Evolutionary conservation across 2,888 invertebrate species (phyloP).

Genomic region (Aspidiotus destructor): DNA sequence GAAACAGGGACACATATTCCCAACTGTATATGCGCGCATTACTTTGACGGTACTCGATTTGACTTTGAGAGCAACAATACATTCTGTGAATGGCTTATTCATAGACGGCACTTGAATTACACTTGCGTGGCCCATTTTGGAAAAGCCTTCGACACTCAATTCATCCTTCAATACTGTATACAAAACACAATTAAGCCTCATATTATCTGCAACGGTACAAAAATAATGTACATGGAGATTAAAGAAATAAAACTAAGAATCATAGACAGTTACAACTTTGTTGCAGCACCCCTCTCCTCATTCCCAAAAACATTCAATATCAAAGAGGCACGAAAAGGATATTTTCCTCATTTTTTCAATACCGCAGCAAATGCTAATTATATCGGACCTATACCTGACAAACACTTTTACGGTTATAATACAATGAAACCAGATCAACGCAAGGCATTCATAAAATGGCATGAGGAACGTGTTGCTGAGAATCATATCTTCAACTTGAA

Average conservation of each 20-base stretch:
- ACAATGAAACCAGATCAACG: background rate
- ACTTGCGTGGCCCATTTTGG: background rate
- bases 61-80: background rate
- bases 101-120: background rate
- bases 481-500: background rate
- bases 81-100: background rate
- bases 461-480: slow-evolving; percentile 1
- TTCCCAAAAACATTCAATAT: background rate
- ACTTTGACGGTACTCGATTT: background rate
- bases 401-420: background rate
- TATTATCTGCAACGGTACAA: background rate
- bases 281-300: background rate
- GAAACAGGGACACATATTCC: background rate
- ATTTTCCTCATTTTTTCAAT: background rate
- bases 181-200: background rate
- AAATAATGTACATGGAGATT: background rate
- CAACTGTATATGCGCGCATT: background rate
- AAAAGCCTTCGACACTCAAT: background rate
- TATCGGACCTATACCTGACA: background rate
- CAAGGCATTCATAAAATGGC: background rate
- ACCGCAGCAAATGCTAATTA: background rate
- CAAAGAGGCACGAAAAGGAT: background rate
- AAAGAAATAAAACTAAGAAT: background rate
- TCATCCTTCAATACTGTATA: background rate
- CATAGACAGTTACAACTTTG: background rate